Base-by-base conservation (phyloP, 2,113 vertebrate genomes). In the Oreotragus oreotragus region DNA sequence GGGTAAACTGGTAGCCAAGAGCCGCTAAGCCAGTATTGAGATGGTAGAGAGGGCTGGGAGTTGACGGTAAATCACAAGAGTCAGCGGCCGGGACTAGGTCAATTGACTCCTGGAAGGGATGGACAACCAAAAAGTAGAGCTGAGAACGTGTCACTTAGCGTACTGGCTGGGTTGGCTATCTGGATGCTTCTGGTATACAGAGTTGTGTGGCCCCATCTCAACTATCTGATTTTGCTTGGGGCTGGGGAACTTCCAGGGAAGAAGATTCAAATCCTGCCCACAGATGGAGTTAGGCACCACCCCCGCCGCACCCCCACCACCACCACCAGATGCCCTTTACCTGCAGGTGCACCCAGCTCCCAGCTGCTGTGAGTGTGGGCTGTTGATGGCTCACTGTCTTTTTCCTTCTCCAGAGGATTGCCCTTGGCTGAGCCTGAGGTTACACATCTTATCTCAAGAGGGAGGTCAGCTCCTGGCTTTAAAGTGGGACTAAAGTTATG, bases 221-320 rank as follows among this genome's bases (percentile, higher is more conserved):
- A 76, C 4, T 15, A 10, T 45, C 47, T 79, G 53, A 66, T 51
- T 88, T 88, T 84, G 10, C 39, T 6, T 25, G 76, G 85, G 36
- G 19, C 45, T 87, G 53, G 36, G n/a, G 15, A 90, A 55, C 28
- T 23, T 51, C 39, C 77, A 53, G 23, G 39, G 57, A 76, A 51
- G 58, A 33, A 91, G 86, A 76, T 2, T 25, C 33, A 23, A 23
- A 36, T 9, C 21, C 21, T 79, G 28, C 15, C 57, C 43, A 15
- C 12, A 45, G 33, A 5, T 27, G 84, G 36, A 33, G 25, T 85
- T 49, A 88, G 47, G 47, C 79, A 15, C 3, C 10, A 16, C 51
- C 6, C 39, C 0, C 30, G 2, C 33, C 28, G 2, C 28, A 2
- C 14, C 0, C 28, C n/a, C n/a, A n/a, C n/a, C n/a, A n/a, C n/a